These are phyloP conservation scores for Leptocoma aspasia DNA, from an alignment of 2,113 vertebrate genomes.

Conservation along the genomic window DNA sequence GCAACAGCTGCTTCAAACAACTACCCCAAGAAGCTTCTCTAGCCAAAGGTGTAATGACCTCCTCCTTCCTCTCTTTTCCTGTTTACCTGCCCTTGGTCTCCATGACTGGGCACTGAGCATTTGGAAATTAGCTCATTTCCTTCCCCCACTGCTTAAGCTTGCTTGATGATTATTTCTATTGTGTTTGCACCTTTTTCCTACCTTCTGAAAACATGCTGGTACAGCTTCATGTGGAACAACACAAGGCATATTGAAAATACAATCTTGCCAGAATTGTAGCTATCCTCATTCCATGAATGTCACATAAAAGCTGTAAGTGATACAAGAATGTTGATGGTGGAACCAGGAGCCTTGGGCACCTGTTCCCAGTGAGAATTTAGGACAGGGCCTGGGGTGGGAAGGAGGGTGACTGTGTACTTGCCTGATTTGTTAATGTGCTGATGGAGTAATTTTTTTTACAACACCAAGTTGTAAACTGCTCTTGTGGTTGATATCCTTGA, in stretches of 20 bases:
- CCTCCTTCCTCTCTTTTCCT: constrained; percentile 56
- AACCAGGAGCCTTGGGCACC: neutral
- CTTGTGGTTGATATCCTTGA: neutral
- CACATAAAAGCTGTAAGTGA: neutral
- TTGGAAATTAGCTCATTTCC: constrained; percentile 65
- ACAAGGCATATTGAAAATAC: neutral
- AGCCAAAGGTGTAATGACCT: constrained; percentile 60
- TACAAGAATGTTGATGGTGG: neutral
- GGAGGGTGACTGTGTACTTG: neutral
- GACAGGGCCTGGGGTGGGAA: neutral
- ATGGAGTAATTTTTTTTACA: neutral
- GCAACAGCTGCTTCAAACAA: neutral
- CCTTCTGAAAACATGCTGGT: constrained; percentile 37
- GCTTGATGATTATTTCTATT: constrained; percentile 54
- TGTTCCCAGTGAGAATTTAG: neutral
- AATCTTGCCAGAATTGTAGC: neutral
- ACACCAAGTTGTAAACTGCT: neutral
- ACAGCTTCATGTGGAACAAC: neutral
- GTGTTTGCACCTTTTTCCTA: constrained; percentile 51
- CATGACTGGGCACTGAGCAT: constrained; percentile 14
- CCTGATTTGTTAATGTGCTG: neutral
- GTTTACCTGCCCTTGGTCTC: constrained; percentile 51
- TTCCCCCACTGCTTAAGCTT: constrained; percentile 44
- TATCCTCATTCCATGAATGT: neutral
- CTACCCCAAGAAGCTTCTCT: neutral